Conservation (phyloP, 2,888 invertebrate genomes). For the Hofmannophila pseudospretella region DNA sequence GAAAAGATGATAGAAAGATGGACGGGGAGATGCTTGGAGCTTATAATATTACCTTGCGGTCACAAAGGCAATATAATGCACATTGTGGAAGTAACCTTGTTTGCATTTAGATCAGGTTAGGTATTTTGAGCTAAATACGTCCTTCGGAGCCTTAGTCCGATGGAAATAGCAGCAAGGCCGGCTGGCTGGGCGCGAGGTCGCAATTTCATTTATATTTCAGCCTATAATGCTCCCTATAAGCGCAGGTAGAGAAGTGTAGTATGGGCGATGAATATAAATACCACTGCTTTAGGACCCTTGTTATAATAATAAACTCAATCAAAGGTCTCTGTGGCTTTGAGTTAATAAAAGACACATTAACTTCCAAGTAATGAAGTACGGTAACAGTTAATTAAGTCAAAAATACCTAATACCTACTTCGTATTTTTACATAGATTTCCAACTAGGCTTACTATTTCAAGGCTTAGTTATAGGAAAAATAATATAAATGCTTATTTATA, state of each 20-base stretch:
- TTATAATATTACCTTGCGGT: no score
- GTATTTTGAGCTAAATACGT: conserved; percentile 49
- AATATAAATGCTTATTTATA: no score
- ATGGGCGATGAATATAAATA: neutral
- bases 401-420: no score
- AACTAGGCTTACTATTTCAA: no score
- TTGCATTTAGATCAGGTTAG: conserved; percentile 46
- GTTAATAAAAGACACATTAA: no score
- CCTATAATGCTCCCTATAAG: conserved; percentile 26
- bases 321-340: no score
- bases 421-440: no score
- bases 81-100: conserved; percentile 40
- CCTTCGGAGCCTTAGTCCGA: conserved; percentile 42
- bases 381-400: no score
- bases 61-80: conserved; percentile 19
- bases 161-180: conserved; percentile 63
- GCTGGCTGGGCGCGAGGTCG: conserved; percentile 31
- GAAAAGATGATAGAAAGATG: no score
- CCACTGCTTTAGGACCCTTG: neutral
- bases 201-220: conserved; percentile 28
- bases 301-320: neutral
- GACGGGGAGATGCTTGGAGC: no score
- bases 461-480: no score
- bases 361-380: no score
- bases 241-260: neutral